Conservation (phyloP, 1,140 invertebrate species). For the Stenopsyche tienmushanensis region DNA sequence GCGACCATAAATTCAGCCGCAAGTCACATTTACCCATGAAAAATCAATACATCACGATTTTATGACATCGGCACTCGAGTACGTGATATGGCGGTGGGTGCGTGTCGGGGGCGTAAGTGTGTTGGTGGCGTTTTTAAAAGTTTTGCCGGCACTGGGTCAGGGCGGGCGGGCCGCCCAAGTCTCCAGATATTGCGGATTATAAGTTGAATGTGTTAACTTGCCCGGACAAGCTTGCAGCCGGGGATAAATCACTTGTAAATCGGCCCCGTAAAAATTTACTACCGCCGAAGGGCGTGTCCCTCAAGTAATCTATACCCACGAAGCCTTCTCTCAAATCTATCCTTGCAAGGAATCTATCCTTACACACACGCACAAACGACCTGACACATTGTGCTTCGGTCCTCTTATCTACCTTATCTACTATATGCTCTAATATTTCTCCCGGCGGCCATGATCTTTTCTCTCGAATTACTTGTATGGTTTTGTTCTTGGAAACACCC, state of each 20-base stretch:
- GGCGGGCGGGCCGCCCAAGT: neutral
- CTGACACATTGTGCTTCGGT: neutral
- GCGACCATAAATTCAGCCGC: conserved; percentile 23
- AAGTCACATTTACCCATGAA: conserved; percentile 29
- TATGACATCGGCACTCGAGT: conserved; percentile 20
- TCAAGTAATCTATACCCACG: too few relatives aligned
- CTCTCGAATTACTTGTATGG: too few relatives aligned
- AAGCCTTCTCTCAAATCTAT: neutral
- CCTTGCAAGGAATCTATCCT: neutral
- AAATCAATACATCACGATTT: conserved; percentile 31
- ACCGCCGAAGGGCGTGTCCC: conserved; percentile 22
- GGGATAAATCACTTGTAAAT: conserved; percentile 25
- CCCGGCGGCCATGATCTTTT: too few relatives aligned
- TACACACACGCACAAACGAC: neutral
- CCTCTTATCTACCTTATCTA: neutral
- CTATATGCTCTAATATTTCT: neutral
- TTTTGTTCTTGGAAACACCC: too few relatives aligned
- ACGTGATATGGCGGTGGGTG: conserved; percentile 6
- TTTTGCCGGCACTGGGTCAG: neutral
- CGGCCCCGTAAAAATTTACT: conserved; percentile 26
- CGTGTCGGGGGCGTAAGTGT: neutral
- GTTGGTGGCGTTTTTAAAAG: neutral
- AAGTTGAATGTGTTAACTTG: conserved; percentile 29
- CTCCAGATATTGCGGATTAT: conserved; percentile 15
- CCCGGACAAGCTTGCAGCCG: neutral